These are phyloP conservation scores for Entelurus aequoreus DNA, from an alignment of 2,113 vertebrate genomes.

Conservation along the genomic window DNA sequence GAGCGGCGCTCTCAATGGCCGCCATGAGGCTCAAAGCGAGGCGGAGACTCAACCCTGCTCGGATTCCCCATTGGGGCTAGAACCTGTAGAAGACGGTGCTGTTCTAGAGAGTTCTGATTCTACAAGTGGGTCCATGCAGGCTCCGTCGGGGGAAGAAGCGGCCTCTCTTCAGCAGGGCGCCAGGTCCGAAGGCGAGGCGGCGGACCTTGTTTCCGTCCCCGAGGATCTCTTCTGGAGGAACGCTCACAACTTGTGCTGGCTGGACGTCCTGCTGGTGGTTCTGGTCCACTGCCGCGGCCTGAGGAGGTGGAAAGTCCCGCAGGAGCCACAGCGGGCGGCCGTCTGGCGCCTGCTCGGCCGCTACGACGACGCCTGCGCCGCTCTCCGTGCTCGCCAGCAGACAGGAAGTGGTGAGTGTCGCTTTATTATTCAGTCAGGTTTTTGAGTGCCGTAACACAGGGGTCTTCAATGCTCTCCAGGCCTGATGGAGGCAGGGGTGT, in stretches of 20 bases:
- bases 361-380: constrained; percentile 66
- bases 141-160: not conserved
- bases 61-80: not conserved
- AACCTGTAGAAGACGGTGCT: not conserved
- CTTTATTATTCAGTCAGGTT: not conserved
- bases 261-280: constrained; percentile 82
- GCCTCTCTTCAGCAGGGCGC: not conserved
- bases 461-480: too few species aligned
- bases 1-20: constrained; percentile 2
- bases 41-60: constrained; percentile 14
- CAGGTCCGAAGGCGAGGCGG: too few species aligned
- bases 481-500: too few species aligned
- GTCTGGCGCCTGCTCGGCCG: constrained; percentile 70
- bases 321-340: constrained; percentile 45
- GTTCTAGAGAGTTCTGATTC: constrained; percentile 25
- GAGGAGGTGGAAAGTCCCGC: constrained; percentile 37
- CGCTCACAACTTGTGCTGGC: constrained; percentile 79
- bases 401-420: constrained; percentile 47
- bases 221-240: constrained; percentile 82
- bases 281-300: constrained; percentile 78
- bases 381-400: constrained; percentile 58
- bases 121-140: not conserved
- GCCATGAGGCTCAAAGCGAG: not conserved
- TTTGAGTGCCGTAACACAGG: not conserved
- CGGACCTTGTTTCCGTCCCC: not conserved